Percentiles rank a stretch among this genome's conserved stretches.
These are phyloP conservation scores for Chlorops oryzae DNA, from an alignment of 1,140 invertebrate genomes.

Conservation along the genomic window DNA sequence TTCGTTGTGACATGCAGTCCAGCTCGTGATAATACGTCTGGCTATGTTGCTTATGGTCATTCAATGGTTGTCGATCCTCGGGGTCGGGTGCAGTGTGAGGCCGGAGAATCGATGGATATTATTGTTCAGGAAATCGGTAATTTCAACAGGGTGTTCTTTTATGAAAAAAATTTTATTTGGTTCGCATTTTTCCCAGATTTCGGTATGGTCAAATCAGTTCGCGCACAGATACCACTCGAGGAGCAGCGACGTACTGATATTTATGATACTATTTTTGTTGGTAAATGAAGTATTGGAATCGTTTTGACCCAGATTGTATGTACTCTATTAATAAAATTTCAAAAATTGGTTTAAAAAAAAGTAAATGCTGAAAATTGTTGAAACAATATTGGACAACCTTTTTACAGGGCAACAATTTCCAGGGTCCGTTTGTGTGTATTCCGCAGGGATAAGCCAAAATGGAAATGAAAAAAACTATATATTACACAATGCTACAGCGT, in stretches of 20 bases:
- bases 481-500: too few species aligned
- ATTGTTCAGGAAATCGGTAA: conserved; percentile 66
- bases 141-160: conserved; percentile 1
- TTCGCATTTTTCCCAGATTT: conserved; percentile 58
- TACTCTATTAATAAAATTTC: too few species aligned
- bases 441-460: too few species aligned
- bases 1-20: conserved; percentile 69
- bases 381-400: too few species aligned
- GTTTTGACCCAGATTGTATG: too few species aligned
- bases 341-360: too few species aligned
- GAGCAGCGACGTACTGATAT: conserved; percentile 72
- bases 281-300: too few species aligned
- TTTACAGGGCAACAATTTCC: too few species aligned
- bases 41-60: conserved; percentile 86
- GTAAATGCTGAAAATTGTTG: too few species aligned
- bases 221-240: conserved; percentile 73
- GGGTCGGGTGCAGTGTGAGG: conserved; percentile 69
- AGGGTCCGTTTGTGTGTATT: too few species aligned
- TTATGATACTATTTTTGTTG: conserved; percentile 66
- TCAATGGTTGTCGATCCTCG: conserved; percentile 80
- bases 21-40: conserved; percentile 63
- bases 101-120: conserved; percentile 66
- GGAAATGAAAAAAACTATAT: too few species aligned
- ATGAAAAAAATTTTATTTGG: background rate
- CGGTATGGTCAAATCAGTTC: conserved; percentile 63